phyloP scores from a whole-genome alignment of 2,797 vertebrate species.

The Melanotaenia parkinsoni region DNA sequence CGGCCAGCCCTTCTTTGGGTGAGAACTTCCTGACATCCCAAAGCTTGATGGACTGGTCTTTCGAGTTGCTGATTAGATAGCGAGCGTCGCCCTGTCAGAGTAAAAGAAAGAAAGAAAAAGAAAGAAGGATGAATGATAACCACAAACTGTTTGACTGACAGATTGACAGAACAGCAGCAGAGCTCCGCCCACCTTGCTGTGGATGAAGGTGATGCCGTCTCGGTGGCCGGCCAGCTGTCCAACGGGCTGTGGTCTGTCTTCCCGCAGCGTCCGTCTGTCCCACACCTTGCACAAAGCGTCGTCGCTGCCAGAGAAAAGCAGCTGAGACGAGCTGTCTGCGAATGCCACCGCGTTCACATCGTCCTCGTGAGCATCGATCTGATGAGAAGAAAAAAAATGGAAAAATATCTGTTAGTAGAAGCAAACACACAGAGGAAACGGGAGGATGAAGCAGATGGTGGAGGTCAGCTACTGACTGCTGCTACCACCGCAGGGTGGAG shows the following conservation, averaged over 20 bases:
- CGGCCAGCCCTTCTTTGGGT: constrained; percentile 89
- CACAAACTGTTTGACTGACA: constrained; percentile 9
- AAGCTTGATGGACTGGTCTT: constrained; percentile 96
- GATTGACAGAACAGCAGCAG: constrained; percentile 27
- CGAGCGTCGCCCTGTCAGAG: constrained; percentile 89
- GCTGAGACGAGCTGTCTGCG: constrained; percentile 91
- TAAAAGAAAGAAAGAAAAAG: not conserved
- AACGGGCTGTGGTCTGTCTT: constrained; percentile 91
- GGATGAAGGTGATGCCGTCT: constrained; percentile 96
- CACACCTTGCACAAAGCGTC: constrained; percentile 95
- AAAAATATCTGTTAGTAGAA: constrained; percentile 9
- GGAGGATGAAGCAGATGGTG: constrained; percentile 62
- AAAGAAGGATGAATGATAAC: not conserved
- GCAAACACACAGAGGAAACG: not conserved
- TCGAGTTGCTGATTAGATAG: constrained; percentile 94
- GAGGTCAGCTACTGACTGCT: constrained; percentile 54
- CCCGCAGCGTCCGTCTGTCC: constrained; percentile 92
- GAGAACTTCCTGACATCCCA: constrained; percentile 94
- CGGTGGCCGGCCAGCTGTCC: constrained; percentile 92
- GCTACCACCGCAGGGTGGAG: constrained; percentile 21
- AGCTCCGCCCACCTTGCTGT: constrained; percentile 87
- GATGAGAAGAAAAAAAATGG: constrained; percentile 2
- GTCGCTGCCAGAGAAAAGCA: constrained; percentile 93
- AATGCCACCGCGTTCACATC: constrained; percentile 94
- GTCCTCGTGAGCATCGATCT: constrained; percentile 94